phyloP scores from a whole-genome alignment of 2,888 invertebrate species.

The Hemicrepidius hirtus region DNA sequence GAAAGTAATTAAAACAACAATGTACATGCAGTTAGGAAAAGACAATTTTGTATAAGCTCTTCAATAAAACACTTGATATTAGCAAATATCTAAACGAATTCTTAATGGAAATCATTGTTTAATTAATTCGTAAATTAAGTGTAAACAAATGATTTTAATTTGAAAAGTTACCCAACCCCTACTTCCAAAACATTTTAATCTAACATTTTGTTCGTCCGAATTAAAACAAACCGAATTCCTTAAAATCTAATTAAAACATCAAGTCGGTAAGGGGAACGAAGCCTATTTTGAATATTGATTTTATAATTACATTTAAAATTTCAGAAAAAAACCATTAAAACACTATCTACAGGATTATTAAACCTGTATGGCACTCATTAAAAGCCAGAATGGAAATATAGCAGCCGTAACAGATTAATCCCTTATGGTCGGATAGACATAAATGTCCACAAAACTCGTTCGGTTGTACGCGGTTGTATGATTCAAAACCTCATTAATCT shows the following conservation, averaged over 20 bases:
- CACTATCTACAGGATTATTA: not conserved
- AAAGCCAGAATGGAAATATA: not conserved
- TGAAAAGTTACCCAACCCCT: too few species aligned
- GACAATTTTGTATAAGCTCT: too few species aligned
- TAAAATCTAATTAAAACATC: not conserved
- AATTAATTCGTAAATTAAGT: too few species aligned
- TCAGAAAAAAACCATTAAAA: not conserved
- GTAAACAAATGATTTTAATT: too few species aligned
- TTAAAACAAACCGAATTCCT: not conserved
- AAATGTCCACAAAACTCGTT: not conserved
- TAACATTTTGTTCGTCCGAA: not conserved
- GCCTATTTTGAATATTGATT: not conserved
- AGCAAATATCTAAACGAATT: too few species aligned
- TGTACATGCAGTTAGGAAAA: too few species aligned
- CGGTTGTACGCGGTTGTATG: constrained; percentile 1
- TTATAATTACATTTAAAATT: not conserved
- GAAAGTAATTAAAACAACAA: too few species aligned
- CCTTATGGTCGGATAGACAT: constrained; percentile 9
- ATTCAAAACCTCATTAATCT: constrained; percentile 14
- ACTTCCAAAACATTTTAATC: too few species aligned
- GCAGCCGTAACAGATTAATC: constrained; percentile 21
- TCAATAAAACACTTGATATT: too few species aligned
- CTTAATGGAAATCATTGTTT: too few species aligned
- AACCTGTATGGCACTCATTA: constrained; percentile 4
- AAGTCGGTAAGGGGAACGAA: not conserved